Evolutionary conservation across 2,113 vertebrate genomes (phyloP).

Genomic region (Mormyrus iriodes): DNA sequence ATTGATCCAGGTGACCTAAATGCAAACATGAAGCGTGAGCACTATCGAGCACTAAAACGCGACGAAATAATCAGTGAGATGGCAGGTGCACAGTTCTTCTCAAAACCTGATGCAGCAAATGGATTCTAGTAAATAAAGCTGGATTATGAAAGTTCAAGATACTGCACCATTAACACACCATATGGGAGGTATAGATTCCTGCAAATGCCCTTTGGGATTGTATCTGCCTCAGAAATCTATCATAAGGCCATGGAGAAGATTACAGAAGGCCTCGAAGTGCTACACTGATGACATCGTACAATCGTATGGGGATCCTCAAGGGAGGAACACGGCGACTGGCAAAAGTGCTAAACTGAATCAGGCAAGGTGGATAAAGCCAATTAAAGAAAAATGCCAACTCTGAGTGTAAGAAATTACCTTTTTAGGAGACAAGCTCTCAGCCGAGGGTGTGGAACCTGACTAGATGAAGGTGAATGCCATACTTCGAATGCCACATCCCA

Average conservation of each 20-base stretch:
- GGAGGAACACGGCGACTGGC: background rate
- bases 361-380: background rate
- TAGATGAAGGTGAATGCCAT: background rate
- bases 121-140: background rate
- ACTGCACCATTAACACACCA: background rate
- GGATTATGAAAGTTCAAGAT: background rate
- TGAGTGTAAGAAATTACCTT: background rate
- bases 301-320: background rate
- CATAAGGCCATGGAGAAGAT: background rate
- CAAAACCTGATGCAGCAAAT: background rate
- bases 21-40: conserved; percentile 11
- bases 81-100: background rate
- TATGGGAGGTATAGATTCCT: background rate
- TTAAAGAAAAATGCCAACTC: background rate
- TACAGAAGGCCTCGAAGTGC: background rate
- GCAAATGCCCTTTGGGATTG: background rate
- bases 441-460: background rate
- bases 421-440: background rate
- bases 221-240: background rate
- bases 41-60: background rate
- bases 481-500: background rate
- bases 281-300: background rate
- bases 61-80: background rate
- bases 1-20: conserved; percentile 29
- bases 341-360: background rate